A percentile compares a stretch with the other conserved stretches of the same genome.
Evolutionary conservation across 2,113 vertebrate genomes (phyloP).

Genomic region (Pagrus major): DNA sequence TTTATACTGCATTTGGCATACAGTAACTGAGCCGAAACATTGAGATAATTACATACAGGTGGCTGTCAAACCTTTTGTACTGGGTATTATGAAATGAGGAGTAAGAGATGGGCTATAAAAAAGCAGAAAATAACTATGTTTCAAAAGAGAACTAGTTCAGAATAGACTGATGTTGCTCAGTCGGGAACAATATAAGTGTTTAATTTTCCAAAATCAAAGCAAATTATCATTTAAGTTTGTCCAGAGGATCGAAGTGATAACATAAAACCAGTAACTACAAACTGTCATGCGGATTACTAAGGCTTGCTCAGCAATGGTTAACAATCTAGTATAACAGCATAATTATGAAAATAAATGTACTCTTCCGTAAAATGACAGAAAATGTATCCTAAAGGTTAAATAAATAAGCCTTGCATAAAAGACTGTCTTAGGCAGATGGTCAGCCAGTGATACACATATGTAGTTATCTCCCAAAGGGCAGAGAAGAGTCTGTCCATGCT

Average conservation of each 20-base stretch:
- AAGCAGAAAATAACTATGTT: too few relatives aligned
- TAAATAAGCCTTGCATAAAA: conserved; percentile 32
- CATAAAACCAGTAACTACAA: neutral
- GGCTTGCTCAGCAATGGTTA: neutral
- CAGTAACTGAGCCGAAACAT: conserved; percentile 30
- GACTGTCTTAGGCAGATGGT: conserved; percentile 51
- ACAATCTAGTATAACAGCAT: neutral
- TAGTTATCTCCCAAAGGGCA: conserved; percentile 47
- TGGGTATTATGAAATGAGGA: neutral
- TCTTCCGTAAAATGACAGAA: conserved; percentile 1
- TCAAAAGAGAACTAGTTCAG: too few relatives aligned
- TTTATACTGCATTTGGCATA: conserved; percentile 26
- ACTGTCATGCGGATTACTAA: neutral
- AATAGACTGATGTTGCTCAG: neutral
- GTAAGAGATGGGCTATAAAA: neutral
- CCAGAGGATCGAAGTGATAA: neutral
- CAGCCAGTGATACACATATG: conserved; percentile 45
- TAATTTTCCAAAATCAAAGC: neutral
- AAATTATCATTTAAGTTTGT: neutral
- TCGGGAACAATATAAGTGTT: neutral
- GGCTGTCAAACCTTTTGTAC: conserved; percentile 29
- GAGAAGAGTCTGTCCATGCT: conserved; percentile 27
- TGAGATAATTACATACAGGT: conserved; percentile 21
- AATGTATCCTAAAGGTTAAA: conserved; percentile 21
- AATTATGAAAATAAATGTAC: neutral